These are phyloP conservation scores for Myathropa florea DNA, from an alignment of 2,888 invertebrate species.

Conservation along the genomic window DNA sequence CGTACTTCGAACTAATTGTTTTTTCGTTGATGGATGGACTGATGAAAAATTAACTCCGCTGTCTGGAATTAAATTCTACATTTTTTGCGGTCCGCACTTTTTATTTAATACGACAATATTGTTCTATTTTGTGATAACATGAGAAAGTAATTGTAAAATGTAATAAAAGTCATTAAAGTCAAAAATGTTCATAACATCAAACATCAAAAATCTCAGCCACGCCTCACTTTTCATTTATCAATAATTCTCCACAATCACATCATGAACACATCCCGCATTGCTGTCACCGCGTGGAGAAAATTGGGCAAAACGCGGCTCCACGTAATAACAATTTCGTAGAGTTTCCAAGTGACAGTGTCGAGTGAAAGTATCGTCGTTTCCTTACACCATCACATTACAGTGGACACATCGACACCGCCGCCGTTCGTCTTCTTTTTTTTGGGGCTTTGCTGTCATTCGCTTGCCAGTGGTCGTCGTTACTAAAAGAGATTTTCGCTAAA, in stretches of 20 bases:
- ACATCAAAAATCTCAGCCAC: neutral
- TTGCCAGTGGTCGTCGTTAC: slow-evolving; percentile 35
- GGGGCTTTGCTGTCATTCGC: slow-evolving; percentile 55
- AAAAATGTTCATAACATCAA: neutral
- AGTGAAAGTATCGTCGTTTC: slow-evolving; percentile 65
- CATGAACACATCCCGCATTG: slow-evolving; percentile 14
- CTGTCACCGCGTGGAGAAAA: slow-evolving; percentile 56
- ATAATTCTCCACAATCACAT: neutral
- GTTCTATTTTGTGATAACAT: no score
- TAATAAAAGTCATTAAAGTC: neutral
- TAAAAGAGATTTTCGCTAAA: slow-evolving; percentile 46
- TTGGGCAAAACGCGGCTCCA: slow-evolving; percentile 72
- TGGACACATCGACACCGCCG: slow-evolving; percentile 62
- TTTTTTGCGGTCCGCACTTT: no score
- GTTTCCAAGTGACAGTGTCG: slow-evolving; percentile 63
- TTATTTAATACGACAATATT: no score
- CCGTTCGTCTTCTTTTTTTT: slow-evolving; percentile 45
- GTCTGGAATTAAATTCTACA: no score
- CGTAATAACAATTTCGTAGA: slow-evolving; percentile 70
- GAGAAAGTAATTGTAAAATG: no score
- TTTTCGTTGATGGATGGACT: no score
- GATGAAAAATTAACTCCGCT: no score
- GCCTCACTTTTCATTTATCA: neutral
- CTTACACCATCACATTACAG: slow-evolving; percentile 66
- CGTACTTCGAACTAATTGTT: no score